Evolutionary conservation across 2,113 vertebrate species (phyloP).

Genomic region (Limnothrissa miodon): DNA sequence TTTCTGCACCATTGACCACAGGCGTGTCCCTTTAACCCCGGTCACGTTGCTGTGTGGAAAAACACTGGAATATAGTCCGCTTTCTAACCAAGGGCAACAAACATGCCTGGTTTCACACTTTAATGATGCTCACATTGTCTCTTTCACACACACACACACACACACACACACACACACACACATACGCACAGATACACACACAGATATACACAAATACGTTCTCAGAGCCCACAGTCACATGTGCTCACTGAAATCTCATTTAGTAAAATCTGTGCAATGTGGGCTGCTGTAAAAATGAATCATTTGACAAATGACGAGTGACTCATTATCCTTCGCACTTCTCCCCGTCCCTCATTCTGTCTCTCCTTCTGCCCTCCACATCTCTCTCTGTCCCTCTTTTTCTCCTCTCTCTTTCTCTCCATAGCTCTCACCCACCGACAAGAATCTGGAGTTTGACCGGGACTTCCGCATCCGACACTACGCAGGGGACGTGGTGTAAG

Average conservation of each 20-base stretch:
- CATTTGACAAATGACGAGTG: not conserved
- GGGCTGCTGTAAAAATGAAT: slow-evolving; percentile 5
- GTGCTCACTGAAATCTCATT: not conserved
- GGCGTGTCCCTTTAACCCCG: not conserved
- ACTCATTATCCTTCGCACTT: not conserved
- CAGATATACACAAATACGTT: not conserved
- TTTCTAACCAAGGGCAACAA: slow-evolving; percentile 3
- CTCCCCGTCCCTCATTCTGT: not conserved
- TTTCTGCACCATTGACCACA: slow-evolving; percentile 20
- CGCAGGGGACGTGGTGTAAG: slow-evolving; percentile 92
- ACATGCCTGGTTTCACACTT: not conserved
- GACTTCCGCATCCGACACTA: slow-evolving; percentile 95
- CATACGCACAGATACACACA: not conserved
- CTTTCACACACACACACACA: not conserved
- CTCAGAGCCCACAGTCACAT: not conserved
- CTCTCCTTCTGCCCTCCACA: not conserved
- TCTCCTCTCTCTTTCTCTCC: slow-evolving; percentile 42
- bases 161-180: not conserved
- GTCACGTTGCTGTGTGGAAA: not conserved
- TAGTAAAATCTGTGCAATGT: not conserved
- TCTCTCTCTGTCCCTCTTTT: not conserved
- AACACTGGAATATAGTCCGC: not conserved
- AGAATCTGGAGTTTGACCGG: slow-evolving; percentile 90
- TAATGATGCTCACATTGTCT: not conserved
- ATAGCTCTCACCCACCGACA: slow-evolving; percentile 87